These are phyloP conservation scores for Latrodectus geometricus DNA, from an alignment of 1,140 invertebrate genomes.

Conservation along the genomic window DNA sequence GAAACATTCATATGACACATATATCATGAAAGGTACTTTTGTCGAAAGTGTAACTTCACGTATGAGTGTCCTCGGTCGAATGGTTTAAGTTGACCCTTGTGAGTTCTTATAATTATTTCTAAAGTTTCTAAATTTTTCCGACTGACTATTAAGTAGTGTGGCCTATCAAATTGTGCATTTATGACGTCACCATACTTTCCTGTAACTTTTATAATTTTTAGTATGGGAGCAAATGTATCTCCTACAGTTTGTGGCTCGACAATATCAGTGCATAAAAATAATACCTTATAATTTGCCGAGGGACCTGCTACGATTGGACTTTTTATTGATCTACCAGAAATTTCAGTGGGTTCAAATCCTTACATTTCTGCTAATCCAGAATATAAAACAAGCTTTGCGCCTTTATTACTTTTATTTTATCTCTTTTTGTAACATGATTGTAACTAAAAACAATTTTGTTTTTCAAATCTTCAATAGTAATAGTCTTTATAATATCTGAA, in stretches of 20 bases:
- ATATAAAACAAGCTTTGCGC: not conserved
- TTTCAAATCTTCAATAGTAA: not conserved
- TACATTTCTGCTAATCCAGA: no score
- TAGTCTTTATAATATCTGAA: not conserved
- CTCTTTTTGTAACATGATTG: constrained; percentile 2
- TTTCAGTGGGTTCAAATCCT: no score
- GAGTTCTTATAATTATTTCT: no score
- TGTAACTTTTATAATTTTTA: no score
- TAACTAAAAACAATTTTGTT: not conserved
- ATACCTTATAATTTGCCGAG: not conserved
- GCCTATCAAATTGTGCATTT: no score
- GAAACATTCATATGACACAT: no score
- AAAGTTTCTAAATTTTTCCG: no score
- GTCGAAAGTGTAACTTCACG: not conserved
- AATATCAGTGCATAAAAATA: not conserved
- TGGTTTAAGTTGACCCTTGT: no score
- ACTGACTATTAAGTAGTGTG: no score
- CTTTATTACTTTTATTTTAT: not conserved
- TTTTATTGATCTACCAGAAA: not conserved
- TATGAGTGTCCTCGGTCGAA: not conserved
- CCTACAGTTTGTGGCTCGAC: not conserved
- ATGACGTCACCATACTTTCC: no score
- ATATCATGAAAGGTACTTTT: no score
- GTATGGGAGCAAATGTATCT: no score
- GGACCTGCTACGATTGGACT: not conserved